Evolutionary conservation across 2,113 vertebrate species (phyloP).

Genomic region (Eurystomus gularis): DNA sequence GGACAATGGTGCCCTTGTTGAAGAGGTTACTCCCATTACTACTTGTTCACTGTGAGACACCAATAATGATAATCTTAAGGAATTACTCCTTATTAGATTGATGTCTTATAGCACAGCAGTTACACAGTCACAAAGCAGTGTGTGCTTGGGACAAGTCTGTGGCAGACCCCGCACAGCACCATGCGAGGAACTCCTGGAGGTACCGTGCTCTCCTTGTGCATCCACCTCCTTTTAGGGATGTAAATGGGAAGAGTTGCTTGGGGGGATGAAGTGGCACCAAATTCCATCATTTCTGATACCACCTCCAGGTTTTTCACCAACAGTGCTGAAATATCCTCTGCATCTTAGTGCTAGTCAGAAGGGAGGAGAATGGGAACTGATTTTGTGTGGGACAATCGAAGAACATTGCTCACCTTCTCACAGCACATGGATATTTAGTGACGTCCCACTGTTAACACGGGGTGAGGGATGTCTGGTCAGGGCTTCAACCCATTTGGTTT

Average conservation of each 20-base stretch:
- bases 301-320: not conserved
- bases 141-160: not conserved
- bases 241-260: accelerated
- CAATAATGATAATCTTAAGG: not conserved
- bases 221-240: not conserved
- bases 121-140: not conserved
- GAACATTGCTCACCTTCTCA: not conserved
- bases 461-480: not conserved
- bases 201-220: not conserved
- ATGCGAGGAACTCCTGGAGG: not conserved
- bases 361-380: not conserved
- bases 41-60: not conserved
- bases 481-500: not conserved
- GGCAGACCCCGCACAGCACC: not conserved
- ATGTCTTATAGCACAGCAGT: not conserved
- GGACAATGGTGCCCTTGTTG: not conserved
- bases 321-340: not conserved
- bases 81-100: not conserved
- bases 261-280: not conserved
- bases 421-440: not conserved
- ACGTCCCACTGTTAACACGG: accelerated
- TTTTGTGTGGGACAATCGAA: not conserved
- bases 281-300: not conserved
- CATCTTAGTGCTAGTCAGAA: not conserved
- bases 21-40: not conserved